A percentile compares a stretch with the other conserved stretches of the same genome.
Evolutionary conservation across 2,113 vertebrate species (phyloP).

Genomic region (Phrynosoma blainvillii): DNA sequence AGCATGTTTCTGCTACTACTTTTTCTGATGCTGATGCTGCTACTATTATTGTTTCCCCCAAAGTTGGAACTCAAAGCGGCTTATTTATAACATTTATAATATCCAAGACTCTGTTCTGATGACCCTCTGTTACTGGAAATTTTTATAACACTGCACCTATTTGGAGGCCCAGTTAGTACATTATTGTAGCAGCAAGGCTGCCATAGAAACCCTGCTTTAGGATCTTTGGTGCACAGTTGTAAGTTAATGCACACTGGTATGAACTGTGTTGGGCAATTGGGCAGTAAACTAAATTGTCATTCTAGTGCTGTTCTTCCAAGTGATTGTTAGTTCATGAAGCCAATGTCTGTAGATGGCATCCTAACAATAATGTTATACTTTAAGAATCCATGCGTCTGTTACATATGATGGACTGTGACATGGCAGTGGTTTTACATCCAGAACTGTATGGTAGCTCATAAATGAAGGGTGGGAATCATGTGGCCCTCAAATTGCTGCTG

Average conservation of each 20-base stretch:
- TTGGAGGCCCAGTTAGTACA: not conserved
- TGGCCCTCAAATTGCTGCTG: too few species aligned
- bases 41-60: too few species aligned
- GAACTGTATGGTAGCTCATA: not conserved
- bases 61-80: too few species aligned
- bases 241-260: not conserved
- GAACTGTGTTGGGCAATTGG: not conserved
- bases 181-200: not conserved
- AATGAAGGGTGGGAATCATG: not conserved
- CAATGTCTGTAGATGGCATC: not conserved
- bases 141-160: not conserved
- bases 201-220: not conserved
- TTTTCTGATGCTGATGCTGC: too few species aligned
- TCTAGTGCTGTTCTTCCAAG: not conserved
- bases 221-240: not conserved
- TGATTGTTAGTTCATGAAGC: not conserved
- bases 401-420: not conserved
- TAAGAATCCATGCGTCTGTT: not conserved
- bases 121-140: not conserved
- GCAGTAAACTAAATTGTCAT: not conserved
- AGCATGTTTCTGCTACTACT: not conserved
- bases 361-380: not conserved
- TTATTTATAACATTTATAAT: not conserved
- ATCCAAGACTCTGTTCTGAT: not conserved
- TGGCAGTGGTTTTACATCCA: not conserved